These are phyloP conservation scores for Aspidiotus destructor DNA, from an alignment of 2,888 invertebrate genomes.

Conservation along the genomic window DNA sequence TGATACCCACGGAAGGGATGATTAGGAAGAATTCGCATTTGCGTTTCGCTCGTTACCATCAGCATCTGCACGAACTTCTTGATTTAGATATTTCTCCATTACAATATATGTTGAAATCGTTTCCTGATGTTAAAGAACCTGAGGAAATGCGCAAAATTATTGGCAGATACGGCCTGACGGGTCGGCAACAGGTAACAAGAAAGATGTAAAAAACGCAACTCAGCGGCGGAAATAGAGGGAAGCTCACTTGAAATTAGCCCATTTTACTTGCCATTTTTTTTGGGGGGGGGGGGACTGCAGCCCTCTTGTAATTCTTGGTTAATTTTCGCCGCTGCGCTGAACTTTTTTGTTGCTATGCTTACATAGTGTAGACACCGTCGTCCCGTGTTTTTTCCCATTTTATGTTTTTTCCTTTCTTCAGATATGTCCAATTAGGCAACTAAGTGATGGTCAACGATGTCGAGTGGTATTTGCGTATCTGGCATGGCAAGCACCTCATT, in stretches of 20 bases:
- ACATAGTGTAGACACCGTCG: too few relatives aligned
- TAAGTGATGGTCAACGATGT: slow-evolving; percentile 96
- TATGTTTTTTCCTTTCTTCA: slow-evolving; percentile 40
- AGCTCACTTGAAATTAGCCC: too few relatives aligned
- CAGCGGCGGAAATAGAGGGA: too few relatives aligned
- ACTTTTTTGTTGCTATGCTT: too few relatives aligned
- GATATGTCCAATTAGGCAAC: slow-evolving; percentile 86
- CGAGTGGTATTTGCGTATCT: slow-evolving; percentile 98
- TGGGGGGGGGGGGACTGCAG: too few relatives aligned
- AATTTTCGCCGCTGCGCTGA: too few relatives aligned
- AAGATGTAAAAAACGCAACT: too few relatives aligned
- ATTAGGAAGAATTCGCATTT: slow-evolving; percentile 97
- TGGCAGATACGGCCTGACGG: slow-evolving; percentile 93
- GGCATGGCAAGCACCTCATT: slow-evolving; percentile 95
- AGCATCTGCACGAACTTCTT: slow-evolving; percentile 92
- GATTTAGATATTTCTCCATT: slow-evolving; percentile 90
- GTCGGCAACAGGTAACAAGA: slow-evolving; percentile 72
- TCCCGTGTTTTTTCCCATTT: neutral
- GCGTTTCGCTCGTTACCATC: slow-evolving; percentile 95
- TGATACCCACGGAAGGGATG: slow-evolving; percentile 90
- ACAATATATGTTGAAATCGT: slow-evolving; percentile 96
- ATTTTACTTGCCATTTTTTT: too few relatives aligned
- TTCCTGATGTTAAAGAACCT: slow-evolving; percentile 91
- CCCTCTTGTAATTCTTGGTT: too few relatives aligned
- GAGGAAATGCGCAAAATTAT: slow-evolving; percentile 99